Evolutionary conservation across 2,113 vertebrate genomes (phyloP), one percentile per base, ranked within the genome.

Genomic region (Todiramphus saurophagus): DNA sequence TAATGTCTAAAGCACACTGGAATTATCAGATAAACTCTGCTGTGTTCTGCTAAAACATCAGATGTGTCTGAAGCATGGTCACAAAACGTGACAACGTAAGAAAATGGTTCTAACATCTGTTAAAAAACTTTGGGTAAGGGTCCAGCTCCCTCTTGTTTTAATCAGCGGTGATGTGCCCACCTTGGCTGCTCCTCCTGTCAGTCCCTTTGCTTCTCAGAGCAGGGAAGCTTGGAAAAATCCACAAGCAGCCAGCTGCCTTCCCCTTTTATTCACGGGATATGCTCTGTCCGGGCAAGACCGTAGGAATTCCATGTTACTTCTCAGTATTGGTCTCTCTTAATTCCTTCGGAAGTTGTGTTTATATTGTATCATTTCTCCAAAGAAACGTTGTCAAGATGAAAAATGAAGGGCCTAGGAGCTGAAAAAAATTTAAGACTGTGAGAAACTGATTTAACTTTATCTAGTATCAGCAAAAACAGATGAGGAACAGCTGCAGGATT

Each of bases 331-430:
- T 83, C 74, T 93, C 76, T 94, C 58, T 78, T 93, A 93, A 89
- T 92, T 96, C 92, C 66, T 91, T 93, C 53, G 43, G 69, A 95
- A 94, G 67, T 28, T 73, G 51, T 93, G 86, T 93, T 94, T 96
- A 87, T 94, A 93, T 68, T 78, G 56, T 59, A 88, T 82, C 58
- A 79, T 95, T 93, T 92, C 92, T 96, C 66, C 92, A 59, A 91
- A 96, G 92, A 93, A 96, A 95, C 80, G 64, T 79, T 96, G 90
- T 93, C 92, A 87, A 87, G 68, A 78, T 96, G 88, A 96, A 88
- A 96, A 96, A 93, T 95, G 69, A 73, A 69, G 91, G 37, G 43
- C 50, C 44, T 77, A 70, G 28, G 64, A 94, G 72, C 88, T 66
- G 55, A 68, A 87, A 93, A 96, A 81, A 90, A 67, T 16, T 78